Conservation (phyloP, 2,113 vertebrate genomes). For the Morone chrysops region DNA sequence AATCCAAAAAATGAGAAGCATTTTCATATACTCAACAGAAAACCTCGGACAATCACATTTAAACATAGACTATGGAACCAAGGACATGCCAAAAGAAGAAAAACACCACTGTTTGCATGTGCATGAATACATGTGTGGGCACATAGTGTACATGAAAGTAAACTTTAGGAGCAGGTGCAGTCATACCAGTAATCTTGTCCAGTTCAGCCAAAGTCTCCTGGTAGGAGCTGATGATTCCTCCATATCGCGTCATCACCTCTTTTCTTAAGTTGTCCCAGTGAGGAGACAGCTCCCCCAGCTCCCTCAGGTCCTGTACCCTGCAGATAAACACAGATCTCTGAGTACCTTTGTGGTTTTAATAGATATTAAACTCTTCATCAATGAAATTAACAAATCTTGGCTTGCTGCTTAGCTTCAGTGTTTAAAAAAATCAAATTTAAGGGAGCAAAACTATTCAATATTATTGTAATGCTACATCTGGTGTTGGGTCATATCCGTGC, state of each 20-base stretch:
- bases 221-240: constrained; percentile 91
- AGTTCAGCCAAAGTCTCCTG: constrained; percentile 94
- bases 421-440: neutral
- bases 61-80: constrained; percentile 6
- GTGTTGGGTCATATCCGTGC: neutral
- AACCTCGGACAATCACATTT: neutral
- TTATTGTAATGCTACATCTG: neutral
- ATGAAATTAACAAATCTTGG: neutral
- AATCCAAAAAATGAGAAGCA: neutral
- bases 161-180: neutral
- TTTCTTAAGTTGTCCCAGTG: constrained; percentile 97
- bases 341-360: neutral
- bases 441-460: neutral
- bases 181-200: constrained; percentile 90
- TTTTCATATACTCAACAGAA: neutral
- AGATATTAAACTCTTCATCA: constrained; percentile 1
- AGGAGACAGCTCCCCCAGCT: constrained; percentile 96
- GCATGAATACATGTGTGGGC: neutral
- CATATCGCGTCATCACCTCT: constrained; percentile 93
- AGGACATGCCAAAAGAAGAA: constrained; percentile 2
- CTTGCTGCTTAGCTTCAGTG: neutral
- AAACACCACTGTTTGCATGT: neutral
- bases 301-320: constrained; percentile 94
- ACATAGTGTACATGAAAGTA: neutral
- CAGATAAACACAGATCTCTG: constrained; percentile 47